These are phyloP conservation scores for Rhynchonycteris naso DNA, from an alignment of 2,797 vertebrate genomes.

Conservation along the genomic window DNA sequence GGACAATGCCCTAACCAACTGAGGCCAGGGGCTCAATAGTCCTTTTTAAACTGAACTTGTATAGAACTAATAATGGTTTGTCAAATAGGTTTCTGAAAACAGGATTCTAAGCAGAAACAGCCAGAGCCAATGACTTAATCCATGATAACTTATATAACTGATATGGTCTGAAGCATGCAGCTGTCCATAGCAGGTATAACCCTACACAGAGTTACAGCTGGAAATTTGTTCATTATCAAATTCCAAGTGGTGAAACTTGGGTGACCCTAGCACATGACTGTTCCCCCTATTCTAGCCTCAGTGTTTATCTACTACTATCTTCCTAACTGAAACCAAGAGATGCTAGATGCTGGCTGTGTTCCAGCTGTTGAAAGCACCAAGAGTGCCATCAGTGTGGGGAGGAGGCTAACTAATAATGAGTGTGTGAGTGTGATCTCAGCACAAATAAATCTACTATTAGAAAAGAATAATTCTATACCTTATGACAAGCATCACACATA, in stretches of 20 bases:
- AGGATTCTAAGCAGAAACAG: background rate
- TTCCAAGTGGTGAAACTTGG: background rate
- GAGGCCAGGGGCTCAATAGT: too few relatives aligned
- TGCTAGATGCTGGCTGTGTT: background rate
- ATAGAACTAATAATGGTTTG: background rate
- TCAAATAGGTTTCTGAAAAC: constrained; percentile 27
- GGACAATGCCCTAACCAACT: too few relatives aligned
- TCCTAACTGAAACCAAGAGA: background rate
- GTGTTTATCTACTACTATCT: background rate
- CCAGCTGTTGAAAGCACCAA: background rate
- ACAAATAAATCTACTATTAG: background rate
- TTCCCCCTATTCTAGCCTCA: background rate
- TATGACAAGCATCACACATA: background rate
- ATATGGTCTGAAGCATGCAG: background rate
- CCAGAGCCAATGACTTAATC: background rate
- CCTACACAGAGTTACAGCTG: background rate
- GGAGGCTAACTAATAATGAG: background rate
- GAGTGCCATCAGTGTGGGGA: background rate
- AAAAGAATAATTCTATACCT: background rate
- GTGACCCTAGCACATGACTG: background rate
- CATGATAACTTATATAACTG: background rate
- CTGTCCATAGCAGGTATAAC: background rate
- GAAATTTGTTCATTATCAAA: background rate
- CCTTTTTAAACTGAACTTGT: background rate
- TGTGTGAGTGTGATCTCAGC: background rate